A percentile compares a stretch with the other conserved stretches of the same genome.
These are phyloP conservation scores for Oscarella lobularis DNA, from an alignment of 37 sponge, comb jelly and placozoan genomes.

Conservation along the genomic window DNA sequence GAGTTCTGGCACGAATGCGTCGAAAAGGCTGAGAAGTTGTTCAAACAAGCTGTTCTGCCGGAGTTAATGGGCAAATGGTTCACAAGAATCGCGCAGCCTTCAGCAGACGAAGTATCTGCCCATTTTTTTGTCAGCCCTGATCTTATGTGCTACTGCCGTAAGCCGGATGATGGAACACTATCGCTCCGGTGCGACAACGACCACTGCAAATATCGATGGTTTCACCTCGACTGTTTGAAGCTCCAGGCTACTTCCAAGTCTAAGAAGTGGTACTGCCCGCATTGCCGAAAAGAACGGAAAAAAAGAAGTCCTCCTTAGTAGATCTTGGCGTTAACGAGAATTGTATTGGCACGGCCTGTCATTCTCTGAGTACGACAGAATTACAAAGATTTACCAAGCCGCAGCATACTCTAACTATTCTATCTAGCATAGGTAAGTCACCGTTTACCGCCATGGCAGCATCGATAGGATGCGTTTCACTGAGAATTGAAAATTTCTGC, in stretches of 20 bases:
- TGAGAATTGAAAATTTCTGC: slow-evolving; percentile 34
- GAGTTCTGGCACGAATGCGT: slow-evolving; percentile 16
- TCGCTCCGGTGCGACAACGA: slow-evolving; percentile 8
- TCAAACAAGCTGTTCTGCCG: slow-evolving; percentile 19
- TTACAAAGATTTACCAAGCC: slow-evolving; percentile 28
- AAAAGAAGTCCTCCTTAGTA: no score
- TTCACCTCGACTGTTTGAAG: slow-evolving; percentile 8
- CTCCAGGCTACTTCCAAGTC: slow-evolving; percentile 6
- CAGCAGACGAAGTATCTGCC: not conserved
- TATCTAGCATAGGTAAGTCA: slow-evolving; percentile 26
- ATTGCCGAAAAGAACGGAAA: slow-evolving; percentile 1
- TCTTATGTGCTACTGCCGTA: slow-evolving; percentile 17
- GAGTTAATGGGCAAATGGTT: slow-evolving; percentile 32
- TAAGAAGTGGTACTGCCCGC: slow-evolving; percentile 16
- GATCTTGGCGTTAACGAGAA: no score
- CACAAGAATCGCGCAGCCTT: not conserved
- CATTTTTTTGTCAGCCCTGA: no score
- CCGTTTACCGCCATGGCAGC: slow-evolving; percentile 18
- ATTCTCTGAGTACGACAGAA: no score
- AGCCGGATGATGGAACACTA: slow-evolving; percentile 8
- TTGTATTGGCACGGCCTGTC: no score
- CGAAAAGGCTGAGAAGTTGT: slow-evolving; percentile 8
- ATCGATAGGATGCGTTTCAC: slow-evolving; percentile 36
- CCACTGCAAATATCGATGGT: not conserved
- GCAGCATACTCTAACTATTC: slow-evolving; percentile 34